Evolutionary conservation across 2,797 vertebrate species (phyloP), one percentile per base, ranked within the genome.

Genomic region (Chelon labrosus): DNA sequence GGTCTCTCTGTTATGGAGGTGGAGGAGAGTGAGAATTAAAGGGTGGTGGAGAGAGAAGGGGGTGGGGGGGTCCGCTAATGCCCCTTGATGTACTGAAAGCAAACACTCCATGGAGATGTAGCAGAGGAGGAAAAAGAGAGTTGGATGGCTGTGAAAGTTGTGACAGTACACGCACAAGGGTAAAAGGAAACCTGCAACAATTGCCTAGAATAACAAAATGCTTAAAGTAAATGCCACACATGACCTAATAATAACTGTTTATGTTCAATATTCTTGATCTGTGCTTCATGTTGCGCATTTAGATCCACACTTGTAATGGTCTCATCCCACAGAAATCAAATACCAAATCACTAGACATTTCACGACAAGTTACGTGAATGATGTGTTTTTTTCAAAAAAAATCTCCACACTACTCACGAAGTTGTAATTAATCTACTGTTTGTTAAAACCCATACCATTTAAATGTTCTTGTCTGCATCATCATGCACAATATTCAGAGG

Each of bases 1-100:
- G 61, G 79, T 87, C 76, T 77, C 69, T 82, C 72, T 85, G 57
- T 71, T 61, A 62, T 19, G 60, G 56, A 79, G 70, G 59, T 17
- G 17, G 73, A 70, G 74, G 41, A 77, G 60, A 77, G 72, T 70
- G 72, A 84, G 70, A 79, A 86, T 85, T 86, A 77, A 80, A 83
- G 54, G 80, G 19, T 27, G 50, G 19, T 20, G 39, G 54, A 56
- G 51, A 64, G 69, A 55, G 76, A 63, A 25, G 19, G n/a, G n/a
- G 37, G 67, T 22, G 68, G 71, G 68, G 17, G 55, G 69, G 20
- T 79, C n/a, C 7, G 44, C 42, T 77, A 93, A 92, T 82, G 69
- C 65, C 67, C 61, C 31, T 44, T 55, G 72, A 91, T 89, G 49
- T 35, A 64, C 20, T 82, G 46, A 52, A 73, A 85, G 64, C 65